Conservation (phyloP, 2,888 invertebrate genomes). For the Altica lythri region DNA sequence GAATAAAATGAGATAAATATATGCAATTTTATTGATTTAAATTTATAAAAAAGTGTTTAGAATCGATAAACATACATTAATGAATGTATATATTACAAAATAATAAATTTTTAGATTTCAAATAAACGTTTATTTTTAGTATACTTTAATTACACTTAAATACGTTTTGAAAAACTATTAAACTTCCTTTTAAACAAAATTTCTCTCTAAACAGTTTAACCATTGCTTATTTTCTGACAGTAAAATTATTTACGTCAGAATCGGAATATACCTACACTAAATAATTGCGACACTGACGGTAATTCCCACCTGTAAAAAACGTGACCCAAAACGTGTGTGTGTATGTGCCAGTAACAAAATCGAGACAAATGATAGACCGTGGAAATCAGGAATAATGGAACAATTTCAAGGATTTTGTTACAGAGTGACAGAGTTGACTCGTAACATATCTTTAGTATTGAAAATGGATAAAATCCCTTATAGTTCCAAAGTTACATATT, state of each 20-base stretch:
- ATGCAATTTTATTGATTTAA: not conserved
- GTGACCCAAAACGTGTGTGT: conserved; percentile 11
- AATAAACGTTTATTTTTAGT: not conserved
- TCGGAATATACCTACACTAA: not conserved
- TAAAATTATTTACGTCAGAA: not conserved
- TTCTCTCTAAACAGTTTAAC: too few species aligned
- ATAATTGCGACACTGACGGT: not conserved
- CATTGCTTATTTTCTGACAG: too few species aligned
- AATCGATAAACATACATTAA: conserved; percentile 14
- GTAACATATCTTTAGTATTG: too few species aligned
- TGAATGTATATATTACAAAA: conserved; percentile 5
- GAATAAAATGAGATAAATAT: not conserved
- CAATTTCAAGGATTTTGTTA: conserved; percentile 10
- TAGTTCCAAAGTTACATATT: too few species aligned
- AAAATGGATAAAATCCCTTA: too few species aligned
- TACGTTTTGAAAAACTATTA: not conserved
- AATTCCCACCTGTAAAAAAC: not conserved
- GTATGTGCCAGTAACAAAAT: not conserved
- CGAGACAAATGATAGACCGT: conserved; percentile 8
- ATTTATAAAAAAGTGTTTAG: not conserved
- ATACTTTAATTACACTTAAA: not conserved
- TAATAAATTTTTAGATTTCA: conserved; percentile 3
- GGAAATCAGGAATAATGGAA: conserved; percentile 10
- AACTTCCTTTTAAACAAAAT: not conserved
- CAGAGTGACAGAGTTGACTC: too few species aligned